phyloP scores from a whole-genome alignment of 2,113 vertebrate genomes.

The Polyodon spathula region DNA sequence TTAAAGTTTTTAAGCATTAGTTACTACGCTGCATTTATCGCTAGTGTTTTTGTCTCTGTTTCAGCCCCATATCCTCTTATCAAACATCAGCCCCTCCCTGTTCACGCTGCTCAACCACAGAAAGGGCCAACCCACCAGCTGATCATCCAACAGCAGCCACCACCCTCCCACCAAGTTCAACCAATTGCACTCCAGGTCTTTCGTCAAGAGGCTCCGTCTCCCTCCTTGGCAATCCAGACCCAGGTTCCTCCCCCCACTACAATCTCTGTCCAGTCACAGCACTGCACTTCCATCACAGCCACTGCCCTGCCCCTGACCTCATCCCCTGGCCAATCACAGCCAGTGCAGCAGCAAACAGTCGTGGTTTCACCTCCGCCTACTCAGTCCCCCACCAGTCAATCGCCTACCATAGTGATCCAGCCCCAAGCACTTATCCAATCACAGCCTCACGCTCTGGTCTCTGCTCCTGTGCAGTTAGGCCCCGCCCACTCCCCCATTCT shows the following conservation, averaged over 20 bases:
- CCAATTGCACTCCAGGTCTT: constrained; percentile 71
- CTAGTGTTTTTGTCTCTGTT: constrained; percentile 39
- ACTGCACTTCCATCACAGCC: constrained; percentile 49
- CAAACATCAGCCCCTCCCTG: constrained; percentile 66
- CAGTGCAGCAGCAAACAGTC: constrained; percentile 54
- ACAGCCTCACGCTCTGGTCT: constrained; percentile 62
- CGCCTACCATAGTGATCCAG: constrained; percentile 67
- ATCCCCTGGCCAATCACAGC: constrained; percentile 51
- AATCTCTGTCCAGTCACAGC: constrained; percentile 51
- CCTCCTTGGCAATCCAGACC: constrained; percentile 57
- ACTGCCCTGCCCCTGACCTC: constrained; percentile 38
- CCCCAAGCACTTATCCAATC: constrained; percentile 60
- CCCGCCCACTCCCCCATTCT: constrained; percentile 37
- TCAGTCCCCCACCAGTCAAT: constrained; percentile 61
- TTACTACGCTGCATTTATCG: too few relatives aligned
- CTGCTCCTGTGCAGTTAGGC: constrained; percentile 56
- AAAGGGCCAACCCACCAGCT: constrained; percentile 77
- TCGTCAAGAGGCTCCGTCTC: constrained; percentile 50
- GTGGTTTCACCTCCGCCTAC: constrained; percentile 65
- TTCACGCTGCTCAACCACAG: constrained; percentile 34
- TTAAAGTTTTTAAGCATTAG: background rate
- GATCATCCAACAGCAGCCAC: constrained; percentile 71
- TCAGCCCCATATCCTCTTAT: constrained; percentile 35
- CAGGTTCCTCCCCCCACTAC: constrained; percentile 50
- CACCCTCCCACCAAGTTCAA: constrained; percentile 61